phyloP scores from a whole-genome alignment of 64 coral and sea anemone species.

The Pocillopora verrucosa region DNA sequence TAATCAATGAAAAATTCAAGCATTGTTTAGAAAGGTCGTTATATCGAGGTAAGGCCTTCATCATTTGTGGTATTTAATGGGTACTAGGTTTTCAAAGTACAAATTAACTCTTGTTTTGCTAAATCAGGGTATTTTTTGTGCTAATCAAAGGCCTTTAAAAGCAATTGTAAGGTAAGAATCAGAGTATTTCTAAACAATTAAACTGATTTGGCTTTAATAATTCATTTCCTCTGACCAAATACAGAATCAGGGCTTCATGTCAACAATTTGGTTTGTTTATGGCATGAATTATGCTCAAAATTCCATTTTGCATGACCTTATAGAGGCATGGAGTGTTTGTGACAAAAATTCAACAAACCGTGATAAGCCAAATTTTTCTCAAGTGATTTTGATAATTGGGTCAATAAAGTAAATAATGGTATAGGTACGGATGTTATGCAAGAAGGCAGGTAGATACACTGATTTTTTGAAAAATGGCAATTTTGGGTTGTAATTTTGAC shows the following conservation, averaged over 20 bases:
- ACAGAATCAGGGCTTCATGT: conserved; percentile 29
- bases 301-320: conserved; percentile 28
- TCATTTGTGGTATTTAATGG: conserved; percentile 3
- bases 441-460: too few species aligned
- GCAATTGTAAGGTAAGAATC: conserved; percentile 4
- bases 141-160: conserved; percentile 51
- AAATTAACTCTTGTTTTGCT: conserved; percentile 23
- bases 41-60: conserved; percentile 14
- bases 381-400: too few species aligned
- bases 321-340: conserved; percentile 9
- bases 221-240: conserved; percentile 43
- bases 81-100: not conserved
- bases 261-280: too few species aligned
- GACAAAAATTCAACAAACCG: conserved; percentile 38
- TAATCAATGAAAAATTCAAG: conserved; percentile 8
- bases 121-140: conserved; percentile 50
- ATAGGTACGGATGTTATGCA: too few species aligned
- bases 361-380: conserved; percentile 44
- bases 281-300: too few species aligned
- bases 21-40: conserved; percentile 19
- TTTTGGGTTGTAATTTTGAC: too few species aligned
- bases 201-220: conserved; percentile 32
- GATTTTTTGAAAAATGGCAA: too few species aligned
- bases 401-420: too few species aligned
- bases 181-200: conserved; percentile 37